These are phyloP conservation scores for Benitochromis conjunctus DNA, from an alignment of 2,113 vertebrate species.

Conservation along the genomic window DNA sequence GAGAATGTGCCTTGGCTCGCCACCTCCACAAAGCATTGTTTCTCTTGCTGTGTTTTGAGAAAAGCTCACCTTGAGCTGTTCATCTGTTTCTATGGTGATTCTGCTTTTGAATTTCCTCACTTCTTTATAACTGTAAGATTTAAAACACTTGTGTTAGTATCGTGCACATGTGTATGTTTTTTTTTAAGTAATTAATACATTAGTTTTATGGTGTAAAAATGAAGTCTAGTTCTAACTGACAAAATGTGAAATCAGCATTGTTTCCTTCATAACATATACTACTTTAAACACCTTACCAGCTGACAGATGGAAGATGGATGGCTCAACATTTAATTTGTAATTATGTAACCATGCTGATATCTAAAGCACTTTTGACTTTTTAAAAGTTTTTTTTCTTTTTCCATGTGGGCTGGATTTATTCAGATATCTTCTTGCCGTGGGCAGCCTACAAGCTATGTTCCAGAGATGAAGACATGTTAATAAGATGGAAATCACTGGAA, in stretches of 20 bases:
- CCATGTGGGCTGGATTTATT: constrained; percentile 31
- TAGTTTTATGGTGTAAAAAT: not conserved
- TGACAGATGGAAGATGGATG: not conserved
- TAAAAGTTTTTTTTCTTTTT: not conserved
- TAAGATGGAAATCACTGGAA: constrained; percentile 46
- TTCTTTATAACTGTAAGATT: not conserved
- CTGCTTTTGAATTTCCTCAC: constrained; percentile 17
- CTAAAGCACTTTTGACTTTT: not conserved
- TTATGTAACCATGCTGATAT: not conserved
- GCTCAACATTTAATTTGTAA: not conserved
- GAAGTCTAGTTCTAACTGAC: not conserved
- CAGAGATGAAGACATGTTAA: constrained; percentile 51
- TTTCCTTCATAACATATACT: not conserved
- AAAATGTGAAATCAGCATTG: not conserved
- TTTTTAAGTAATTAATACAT: not conserved
- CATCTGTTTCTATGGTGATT: constrained; percentile 72
- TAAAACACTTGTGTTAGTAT: constrained; percentile 5
- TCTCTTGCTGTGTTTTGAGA: constrained; percentile 37
- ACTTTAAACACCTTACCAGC: not conserved
- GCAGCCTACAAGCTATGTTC: constrained; percentile 56
- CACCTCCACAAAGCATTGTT: constrained; percentile 54
- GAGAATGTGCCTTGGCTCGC: not conserved
- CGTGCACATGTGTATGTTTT: not conserved
- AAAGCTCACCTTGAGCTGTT: constrained; percentile 57
- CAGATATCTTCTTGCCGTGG: constrained; percentile 35